Evolutionary conservation across 2,113 vertebrate species (phyloP).

Genomic region (Cyanocitta stelleri): DNA sequence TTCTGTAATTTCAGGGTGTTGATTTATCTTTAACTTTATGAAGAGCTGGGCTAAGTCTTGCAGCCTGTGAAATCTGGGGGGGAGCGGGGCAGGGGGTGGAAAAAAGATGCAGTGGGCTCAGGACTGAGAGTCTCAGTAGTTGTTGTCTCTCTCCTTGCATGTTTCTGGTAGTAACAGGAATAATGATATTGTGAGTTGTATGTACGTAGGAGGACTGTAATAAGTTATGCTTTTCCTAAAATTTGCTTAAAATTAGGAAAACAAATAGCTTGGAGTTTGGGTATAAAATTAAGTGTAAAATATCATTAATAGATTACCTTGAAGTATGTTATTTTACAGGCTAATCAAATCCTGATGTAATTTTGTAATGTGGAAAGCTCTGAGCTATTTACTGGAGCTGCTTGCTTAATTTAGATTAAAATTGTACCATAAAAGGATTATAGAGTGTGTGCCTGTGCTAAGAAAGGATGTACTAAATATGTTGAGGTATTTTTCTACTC

Average conservation of each 20-base stretch:
- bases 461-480: not conserved
- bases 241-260: not conserved
- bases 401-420: constrained; percentile 32
- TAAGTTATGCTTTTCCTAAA: not conserved
- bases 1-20: not conserved
- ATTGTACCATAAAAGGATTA: constrained; percentile 20
- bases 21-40: not conserved
- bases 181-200: not conserved
- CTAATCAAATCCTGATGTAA: not conserved
- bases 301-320: not conserved
- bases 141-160: not conserved
- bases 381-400: not conserved
- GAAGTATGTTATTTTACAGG: not conserved
- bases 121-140: not conserved
- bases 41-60: not conserved
- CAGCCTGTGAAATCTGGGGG: not conserved
- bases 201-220: not conserved
- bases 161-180: not conserved
- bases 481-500: not conserved
- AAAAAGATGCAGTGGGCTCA: not conserved
- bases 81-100: not conserved
- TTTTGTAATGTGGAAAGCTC: not conserved
- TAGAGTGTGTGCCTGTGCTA: not conserved
- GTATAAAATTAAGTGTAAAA: not conserved
- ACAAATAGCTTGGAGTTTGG: not conserved